Evolutionary conservation across 1,140 invertebrate species (phyloP).

Genomic region (Meloidogyne chitwoodi): DNA sequence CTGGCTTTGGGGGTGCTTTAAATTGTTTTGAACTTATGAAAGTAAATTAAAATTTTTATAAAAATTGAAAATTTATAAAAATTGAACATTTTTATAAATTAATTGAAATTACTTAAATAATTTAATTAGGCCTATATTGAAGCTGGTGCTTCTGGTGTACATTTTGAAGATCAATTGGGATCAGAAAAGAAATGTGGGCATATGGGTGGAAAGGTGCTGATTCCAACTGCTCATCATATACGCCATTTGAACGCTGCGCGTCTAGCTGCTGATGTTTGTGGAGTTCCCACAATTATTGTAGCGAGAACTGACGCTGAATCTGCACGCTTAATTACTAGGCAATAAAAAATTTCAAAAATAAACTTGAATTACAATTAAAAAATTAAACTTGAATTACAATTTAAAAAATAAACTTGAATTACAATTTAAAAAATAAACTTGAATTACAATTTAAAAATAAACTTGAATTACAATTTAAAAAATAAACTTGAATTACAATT

Average conservation of each 20-base stretch:
- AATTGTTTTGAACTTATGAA: slow-evolving; percentile 62
- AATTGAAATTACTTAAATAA: not conserved
- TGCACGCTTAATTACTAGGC: slow-evolving; percentile 32
- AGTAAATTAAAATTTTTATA: slow-evolving; percentile 19
- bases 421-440: too few species aligned
- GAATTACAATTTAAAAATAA: too few species aligned
- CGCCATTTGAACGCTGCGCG: slow-evolving; percentile 61
- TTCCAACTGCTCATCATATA: slow-evolving; percentile 60
- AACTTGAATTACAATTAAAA: too few species aligned
- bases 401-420: too few species aligned
- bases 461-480: too few species aligned
- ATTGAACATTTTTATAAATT: too few species aligned
- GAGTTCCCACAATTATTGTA: slow-evolving; percentile 61
- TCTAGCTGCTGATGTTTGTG: slow-evolving; percentile 53
- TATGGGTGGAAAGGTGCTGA: slow-evolving; percentile 61
- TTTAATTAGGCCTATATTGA: slow-evolving; percentile 60
- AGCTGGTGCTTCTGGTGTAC: slow-evolving; percentile 61
- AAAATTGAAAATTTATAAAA: too few species aligned
- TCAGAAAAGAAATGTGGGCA: slow-evolving; percentile 62
- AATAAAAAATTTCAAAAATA: not conserved
- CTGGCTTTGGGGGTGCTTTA: slow-evolving; percentile 61
- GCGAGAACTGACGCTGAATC: slow-evolving; percentile 56
- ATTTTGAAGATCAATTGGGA: slow-evolving; percentile 62
- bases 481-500: too few species aligned
- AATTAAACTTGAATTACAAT: too few species aligned